phyloP scores from a whole-genome alignment of 1,140 invertebrate genomes.

The Teleopsis dalmanni region DNA sequence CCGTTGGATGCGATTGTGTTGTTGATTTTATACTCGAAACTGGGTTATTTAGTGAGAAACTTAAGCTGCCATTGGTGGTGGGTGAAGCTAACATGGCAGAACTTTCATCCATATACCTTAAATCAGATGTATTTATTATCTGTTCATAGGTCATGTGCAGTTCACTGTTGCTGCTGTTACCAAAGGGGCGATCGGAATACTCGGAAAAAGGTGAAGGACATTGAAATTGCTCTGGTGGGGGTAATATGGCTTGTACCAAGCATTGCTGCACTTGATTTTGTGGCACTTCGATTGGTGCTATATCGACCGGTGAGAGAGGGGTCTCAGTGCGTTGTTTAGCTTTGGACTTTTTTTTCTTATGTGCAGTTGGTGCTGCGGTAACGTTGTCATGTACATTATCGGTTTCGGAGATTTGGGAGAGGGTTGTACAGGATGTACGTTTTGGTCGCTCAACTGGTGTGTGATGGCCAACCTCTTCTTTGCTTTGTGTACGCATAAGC shows the following conservation, averaged over 20 bases:
- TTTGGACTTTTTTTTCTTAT: slow-evolving; percentile 8
- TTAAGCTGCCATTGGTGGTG: slow-evolving; percentile 60
- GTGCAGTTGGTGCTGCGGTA: slow-evolving; percentile 27
- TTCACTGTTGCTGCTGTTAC: slow-evolving; percentile 37
- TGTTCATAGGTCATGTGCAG: slow-evolving; percentile 60
- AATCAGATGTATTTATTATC: slow-evolving; percentile 66
- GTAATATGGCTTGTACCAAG: slow-evolving; percentile 59
- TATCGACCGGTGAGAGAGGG: slow-evolving; percentile 41
- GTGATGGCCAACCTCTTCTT: slow-evolving; percentile 32
- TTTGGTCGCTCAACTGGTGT: slow-evolving; percentile 25
- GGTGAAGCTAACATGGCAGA: slow-evolving; percentile 73
- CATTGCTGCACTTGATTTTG: slow-evolving; percentile 48
- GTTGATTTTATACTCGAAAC: slow-evolving; percentile 49
- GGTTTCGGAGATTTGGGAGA: slow-evolving; percentile 41
- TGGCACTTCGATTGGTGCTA: slow-evolving; percentile 43
- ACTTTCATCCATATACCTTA: slow-evolving; percentile 84
- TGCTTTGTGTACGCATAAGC: slow-evolving; percentile 31
- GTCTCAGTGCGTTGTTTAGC: slow-evolving; percentile 16
- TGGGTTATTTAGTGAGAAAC: slow-evolving; percentile 44
- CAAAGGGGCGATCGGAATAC: slow-evolving; percentile 50
- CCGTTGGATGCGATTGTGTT: slow-evolving; percentile 40
- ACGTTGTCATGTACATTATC: slow-evolving; percentile 41
- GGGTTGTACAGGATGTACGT: slow-evolving; percentile 37
- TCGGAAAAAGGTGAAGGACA: slow-evolving; percentile 59
- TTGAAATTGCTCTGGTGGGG: slow-evolving; percentile 65